Percentiles rank a stretch among this genome's conserved stretches.
Conservation (phyloP, 2,888 invertebrate species). For the Tenthredo scrophulariae region DNA sequence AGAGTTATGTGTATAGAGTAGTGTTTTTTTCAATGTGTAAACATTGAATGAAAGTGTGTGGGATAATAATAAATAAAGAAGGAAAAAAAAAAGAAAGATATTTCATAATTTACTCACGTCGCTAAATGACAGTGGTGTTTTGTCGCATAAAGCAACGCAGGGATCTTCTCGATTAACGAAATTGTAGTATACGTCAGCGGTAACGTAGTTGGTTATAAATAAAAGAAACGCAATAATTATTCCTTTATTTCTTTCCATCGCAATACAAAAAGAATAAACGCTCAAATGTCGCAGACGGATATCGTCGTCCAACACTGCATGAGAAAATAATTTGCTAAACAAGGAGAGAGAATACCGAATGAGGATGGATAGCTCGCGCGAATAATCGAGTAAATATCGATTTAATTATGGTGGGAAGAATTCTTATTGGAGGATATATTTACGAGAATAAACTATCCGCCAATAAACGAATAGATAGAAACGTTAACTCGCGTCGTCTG, state of each 20-base stretch:
- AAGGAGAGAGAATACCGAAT: slow-evolving; percentile 50
- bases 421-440: slow-evolving; percentile 59
- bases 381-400: slow-evolving; percentile 69
- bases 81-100: neutral
- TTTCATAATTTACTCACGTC: slow-evolving; percentile 62
- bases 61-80: neutral
- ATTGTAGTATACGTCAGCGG: slow-evolving; percentile 66
- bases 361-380: slow-evolving; percentile 9
- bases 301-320: slow-evolving; percentile 11
- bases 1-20: neutral
- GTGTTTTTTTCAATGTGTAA: neutral
- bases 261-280: neutral
- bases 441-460: slow-evolving; percentile 54
- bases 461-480: slow-evolving; percentile 56
- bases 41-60: neutral
- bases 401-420: slow-evolving; percentile 65
- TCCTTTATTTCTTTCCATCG: slow-evolving; percentile 63
- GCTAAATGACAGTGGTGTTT: slow-evolving; percentile 63
- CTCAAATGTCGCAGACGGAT: slow-evolving; percentile 29
- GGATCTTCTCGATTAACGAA: slow-evolving; percentile 68
- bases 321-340: slow-evolving; percentile 59
- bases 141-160: slow-evolving; percentile 70
- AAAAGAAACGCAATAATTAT: slow-evolving; percentile 60
- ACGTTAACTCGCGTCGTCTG: slow-evolving; percentile 51
- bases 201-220: slow-evolving; percentile 54